Evolutionary conservation across 2,797 vertebrate species (phyloP), one percentile per base, ranked within the genome.

Genomic region (Momotus momota): DNA sequence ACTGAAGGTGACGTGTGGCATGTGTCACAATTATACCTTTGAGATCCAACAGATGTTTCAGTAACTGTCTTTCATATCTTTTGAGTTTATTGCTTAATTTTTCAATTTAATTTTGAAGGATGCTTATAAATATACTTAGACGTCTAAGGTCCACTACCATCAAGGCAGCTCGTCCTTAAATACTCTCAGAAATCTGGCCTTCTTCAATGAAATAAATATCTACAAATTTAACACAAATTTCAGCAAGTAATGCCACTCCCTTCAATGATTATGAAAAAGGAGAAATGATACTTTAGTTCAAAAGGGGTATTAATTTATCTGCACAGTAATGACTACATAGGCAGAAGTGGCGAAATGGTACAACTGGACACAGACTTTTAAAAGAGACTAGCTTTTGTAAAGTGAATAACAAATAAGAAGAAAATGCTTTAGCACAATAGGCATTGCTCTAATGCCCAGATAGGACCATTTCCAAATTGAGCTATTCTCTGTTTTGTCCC

Each of bases 41-140:
- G 96, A 95, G 94, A 97, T 58, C 31, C 62, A 95, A 67, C 96
- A 97, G 96, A 96, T 97, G 86, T 95, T 97, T 62, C 67, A 69
- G 51, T 80, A 94, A 93, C 80, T 87, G 41, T 92, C 54, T 83
- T 89, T 90, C 60, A 8, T 54, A 52, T 81, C 15, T 73, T 91
- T 58, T 43, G 43, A 60, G 23, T 61, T 84, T 90, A 80, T 64
- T 57, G 17, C 27, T 84, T 88, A 84, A 84, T 94, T 88, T 10
- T 83, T 87, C 16, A 15, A 33, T 81, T 90, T 58, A 51, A 55
- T 93, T 92, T 92, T 88, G 64, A 81, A 90, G 10, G 6, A 93
- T 22, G 21, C 2, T 64, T 77, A 51, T 64, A 86, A 86, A 67
- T 64, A 75, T 62, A 19, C 14, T 61, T 74, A 48, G 26, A 3